A percentile compares a stretch with the other conserved stretches of the same genome.
Evolutionary conservation across 2,888 invertebrate species (phyloP).

Genomic region (Lathronympha strigana): DNA sequence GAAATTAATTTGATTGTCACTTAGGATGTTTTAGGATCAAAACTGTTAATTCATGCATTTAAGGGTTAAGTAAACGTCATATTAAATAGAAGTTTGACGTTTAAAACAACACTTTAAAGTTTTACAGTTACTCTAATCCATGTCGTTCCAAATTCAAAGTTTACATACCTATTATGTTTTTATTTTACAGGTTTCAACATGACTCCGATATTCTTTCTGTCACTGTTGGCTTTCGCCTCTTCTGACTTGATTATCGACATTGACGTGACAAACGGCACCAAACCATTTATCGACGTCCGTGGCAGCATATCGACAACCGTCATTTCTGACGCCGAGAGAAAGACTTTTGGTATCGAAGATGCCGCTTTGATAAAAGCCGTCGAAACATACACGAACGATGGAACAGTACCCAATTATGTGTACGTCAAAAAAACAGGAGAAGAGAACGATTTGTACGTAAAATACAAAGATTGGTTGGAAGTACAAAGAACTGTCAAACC

Average conservation of each 20-base stretch:
- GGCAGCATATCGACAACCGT: background rate
- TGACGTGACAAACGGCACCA: background rate
- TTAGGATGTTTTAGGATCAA: no score
- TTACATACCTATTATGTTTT: background rate
- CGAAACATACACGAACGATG: background rate
- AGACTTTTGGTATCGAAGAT: constrained; percentile 12
- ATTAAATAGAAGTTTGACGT: no score
- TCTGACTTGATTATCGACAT: constrained; percentile 4
- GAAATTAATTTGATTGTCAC: no score
- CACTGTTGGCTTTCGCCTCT: background rate
- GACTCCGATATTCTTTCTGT: background rate
- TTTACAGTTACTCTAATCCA: no score
- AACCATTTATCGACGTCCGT: constrained; percentile 1
- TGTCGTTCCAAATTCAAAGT: no score
- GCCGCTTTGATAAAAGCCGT: background rate
- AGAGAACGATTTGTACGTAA: background rate
- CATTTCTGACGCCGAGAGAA: constrained; percentile 1
- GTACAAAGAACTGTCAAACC: background rate
- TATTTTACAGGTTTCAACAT: constrained; percentile 9
- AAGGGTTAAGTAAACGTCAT: no score
- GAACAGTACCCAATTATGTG: background rate
- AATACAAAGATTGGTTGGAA: background rate
- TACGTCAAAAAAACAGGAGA: constrained; percentile 6
- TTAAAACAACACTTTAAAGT: no score
- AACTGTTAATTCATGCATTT: no score